Evolutionary conservation across 1,140 invertebrate genomes (phyloP).

Genomic region (Pseudomyrmex concolor): DNA sequence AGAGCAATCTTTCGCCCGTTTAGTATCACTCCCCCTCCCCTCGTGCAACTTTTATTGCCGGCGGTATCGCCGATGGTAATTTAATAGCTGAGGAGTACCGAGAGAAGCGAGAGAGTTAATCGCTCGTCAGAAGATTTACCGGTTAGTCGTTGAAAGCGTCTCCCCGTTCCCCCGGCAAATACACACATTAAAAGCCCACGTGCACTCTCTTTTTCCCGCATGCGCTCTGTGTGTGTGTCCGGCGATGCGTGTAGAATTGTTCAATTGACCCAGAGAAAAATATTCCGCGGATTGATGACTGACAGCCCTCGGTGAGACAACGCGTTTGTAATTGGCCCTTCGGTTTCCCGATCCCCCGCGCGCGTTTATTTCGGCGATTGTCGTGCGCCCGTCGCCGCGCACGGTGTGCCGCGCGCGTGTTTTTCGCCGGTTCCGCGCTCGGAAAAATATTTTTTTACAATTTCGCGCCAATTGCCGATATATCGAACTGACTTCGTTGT

Average conservation of each 20-base stretch:
- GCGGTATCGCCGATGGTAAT: slow-evolving; percentile 61
- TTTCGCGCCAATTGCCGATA: slow-evolving; percentile 44
- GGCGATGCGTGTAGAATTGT: slow-evolving; percentile 59
- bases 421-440: background rate
- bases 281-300: slow-evolving; percentile 60
- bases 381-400: slow-evolving; percentile 29
- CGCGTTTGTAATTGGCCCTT: slow-evolving; percentile 49
- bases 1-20: slow-evolving; percentile 50
- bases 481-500: slow-evolving; percentile 14
- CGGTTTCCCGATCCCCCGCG: slow-evolving; percentile 27
- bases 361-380: slow-evolving; percentile 51
- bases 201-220: background rate
- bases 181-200: slow-evolving; percentile 37
- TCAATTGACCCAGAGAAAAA: slow-evolving; percentile 63
- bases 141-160: slow-evolving; percentile 53
- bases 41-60: slow-evolving; percentile 56
- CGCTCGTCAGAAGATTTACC: slow-evolving; percentile 61
- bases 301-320: slow-evolving; percentile 49
- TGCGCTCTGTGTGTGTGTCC: slow-evolving; percentile 13
- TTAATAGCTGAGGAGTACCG: slow-evolving; percentile 61
- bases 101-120: slow-evolving; percentile 65
- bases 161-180: slow-evolving; percentile 32
- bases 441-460: slow-evolving; percentile 52
- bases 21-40: slow-evolving; percentile 32
- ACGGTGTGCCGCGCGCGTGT: background rate